A percentile compares a stretch with the other conserved stretches of the same genome.
Evolutionary conservation across 1,140 invertebrate genomes (phyloP).

Genomic region (Varroa destructor): DNA sequence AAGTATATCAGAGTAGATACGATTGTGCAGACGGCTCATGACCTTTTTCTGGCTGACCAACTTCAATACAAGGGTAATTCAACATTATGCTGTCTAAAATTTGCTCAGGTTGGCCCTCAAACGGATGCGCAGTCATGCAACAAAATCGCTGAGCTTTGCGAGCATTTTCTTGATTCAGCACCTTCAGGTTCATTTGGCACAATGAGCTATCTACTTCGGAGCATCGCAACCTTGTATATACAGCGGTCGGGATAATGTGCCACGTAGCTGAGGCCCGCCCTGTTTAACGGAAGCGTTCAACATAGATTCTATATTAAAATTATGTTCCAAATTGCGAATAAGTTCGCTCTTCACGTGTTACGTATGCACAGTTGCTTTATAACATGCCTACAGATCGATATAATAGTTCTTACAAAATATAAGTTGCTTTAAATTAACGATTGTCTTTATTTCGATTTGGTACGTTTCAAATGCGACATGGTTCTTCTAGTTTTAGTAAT

Average conservation of each 20-base stretch:
- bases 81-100: constrained; percentile 26
- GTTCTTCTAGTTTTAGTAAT: no score
- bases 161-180: constrained; percentile 93
- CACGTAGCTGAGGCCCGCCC: background rate
- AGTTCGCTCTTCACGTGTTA: no score
- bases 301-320: no score
- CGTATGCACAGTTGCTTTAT: no score
- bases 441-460: no score
- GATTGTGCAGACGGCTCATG: constrained; percentile 82
- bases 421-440: no score
- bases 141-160: constrained; percentile 83
- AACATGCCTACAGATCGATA: no score
- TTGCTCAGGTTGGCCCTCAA: constrained; percentile 44
- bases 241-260: background rate
- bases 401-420: no score
- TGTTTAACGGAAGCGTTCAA: no score
- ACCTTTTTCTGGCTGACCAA: constrained; percentile 90
- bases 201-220: constrained; percentile 88
- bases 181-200: constrained; percentile 92
- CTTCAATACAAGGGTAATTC: constrained; percentile 43
- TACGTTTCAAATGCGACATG: no score
- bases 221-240: constrained; percentile 49
- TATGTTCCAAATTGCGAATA: no score
- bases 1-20: constrained; percentile 70
- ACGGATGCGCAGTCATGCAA: constrained; percentile 48